Percentiles rank a stretch among this genome's conserved stretches.
These are phyloP conservation scores for Zaprionus kolodkinae DNA, from an alignment of 1,140 invertebrate species.

Conservation along the genomic window DNA sequence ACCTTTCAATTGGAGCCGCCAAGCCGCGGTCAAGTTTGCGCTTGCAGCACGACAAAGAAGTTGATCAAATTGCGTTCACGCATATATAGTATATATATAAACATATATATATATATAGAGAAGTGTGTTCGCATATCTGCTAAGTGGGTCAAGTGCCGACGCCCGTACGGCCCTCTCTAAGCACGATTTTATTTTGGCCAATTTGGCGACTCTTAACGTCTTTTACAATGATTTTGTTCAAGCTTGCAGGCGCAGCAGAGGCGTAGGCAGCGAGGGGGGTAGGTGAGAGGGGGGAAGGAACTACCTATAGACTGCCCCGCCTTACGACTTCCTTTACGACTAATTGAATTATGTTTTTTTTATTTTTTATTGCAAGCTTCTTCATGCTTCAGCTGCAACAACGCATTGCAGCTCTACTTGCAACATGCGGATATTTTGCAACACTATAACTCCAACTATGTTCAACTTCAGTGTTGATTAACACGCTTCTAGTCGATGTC, in stretches of 20 bases:
- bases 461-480: not conserved
- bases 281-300: too few species aligned
- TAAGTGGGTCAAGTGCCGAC: slow-evolving; percentile 45
- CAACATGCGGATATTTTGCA: slow-evolving; percentile 72
- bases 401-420: slow-evolving; percentile 22
- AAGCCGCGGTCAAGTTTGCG: slow-evolving; percentile 53
- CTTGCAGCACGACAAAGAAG: slow-evolving; percentile 49
- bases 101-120: not conserved
- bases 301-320: too few species aligned
- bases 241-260: slow-evolving; percentile 28
- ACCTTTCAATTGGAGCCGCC: slow-evolving; percentile 50
- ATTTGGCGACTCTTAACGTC: slow-evolving; percentile 24
- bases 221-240: slow-evolving; percentile 14
- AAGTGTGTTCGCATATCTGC: slow-evolving; percentile 5
- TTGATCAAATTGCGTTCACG: slow-evolving; percentile 46
- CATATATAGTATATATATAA: slow-evolving; percentile 12
- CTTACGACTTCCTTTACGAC: slow-evolving; percentile 59
- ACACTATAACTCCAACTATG: slow-evolving; percentile 24
- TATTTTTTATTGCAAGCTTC: slow-evolving; percentile 36
- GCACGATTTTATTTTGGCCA: slow-evolving; percentile 11
- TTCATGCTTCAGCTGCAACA: slow-evolving; percentile 64
- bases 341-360: slow-evolving; percentile 81
- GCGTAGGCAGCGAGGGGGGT: not conserved
- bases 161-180: slow-evolving; percentile 23
- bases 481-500: not conserved